phyloP scores from a whole-genome alignment of 2,113 vertebrate species.

The Leptosomus discolor region DNA sequence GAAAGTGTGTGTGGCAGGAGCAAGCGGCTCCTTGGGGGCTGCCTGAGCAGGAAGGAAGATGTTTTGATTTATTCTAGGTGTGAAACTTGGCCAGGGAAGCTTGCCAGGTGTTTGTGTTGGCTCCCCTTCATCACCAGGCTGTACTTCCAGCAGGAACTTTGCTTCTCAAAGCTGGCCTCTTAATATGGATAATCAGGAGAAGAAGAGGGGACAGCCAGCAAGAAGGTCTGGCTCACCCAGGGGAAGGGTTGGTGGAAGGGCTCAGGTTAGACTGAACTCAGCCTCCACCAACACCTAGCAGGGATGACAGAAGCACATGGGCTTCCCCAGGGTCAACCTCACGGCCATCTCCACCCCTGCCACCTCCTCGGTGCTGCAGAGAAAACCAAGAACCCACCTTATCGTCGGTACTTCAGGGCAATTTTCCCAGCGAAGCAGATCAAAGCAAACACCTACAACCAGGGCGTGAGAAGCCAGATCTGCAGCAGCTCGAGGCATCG shows the following conservation, averaged over 20 bases:
- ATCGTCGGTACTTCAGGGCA: background rate
- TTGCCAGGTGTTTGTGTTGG: conserved; percentile 39
- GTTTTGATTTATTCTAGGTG: conserved; percentile 49
- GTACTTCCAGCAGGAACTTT: background rate
- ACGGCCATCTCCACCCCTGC: background rate
- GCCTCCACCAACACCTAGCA: background rate
- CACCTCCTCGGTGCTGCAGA: background rate
- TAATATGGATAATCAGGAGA: background rate
- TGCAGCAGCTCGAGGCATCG: accelerated
- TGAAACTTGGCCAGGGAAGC: conserved; percentile 21
- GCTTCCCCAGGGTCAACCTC: background rate
- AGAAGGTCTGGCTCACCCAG: background rate
- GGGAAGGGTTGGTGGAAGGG: background rate
- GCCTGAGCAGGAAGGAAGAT: conserved; percentile 53
- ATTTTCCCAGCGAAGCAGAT: background rate
- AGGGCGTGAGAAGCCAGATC: background rate
- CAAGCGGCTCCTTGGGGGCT: background rate
- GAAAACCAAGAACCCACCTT: background rate
- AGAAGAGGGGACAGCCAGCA: background rate
- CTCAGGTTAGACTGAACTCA: background rate
- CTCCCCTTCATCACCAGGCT: background rate
- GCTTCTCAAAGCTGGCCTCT: background rate
- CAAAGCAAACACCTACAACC: background rate
- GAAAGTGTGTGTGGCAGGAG: background rate
- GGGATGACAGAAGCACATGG: background rate